These are phyloP conservation scores for Petaurus breviceps DNA, from an alignment of 2,113 vertebrate species.

Conservation along the genomic window DNA sequence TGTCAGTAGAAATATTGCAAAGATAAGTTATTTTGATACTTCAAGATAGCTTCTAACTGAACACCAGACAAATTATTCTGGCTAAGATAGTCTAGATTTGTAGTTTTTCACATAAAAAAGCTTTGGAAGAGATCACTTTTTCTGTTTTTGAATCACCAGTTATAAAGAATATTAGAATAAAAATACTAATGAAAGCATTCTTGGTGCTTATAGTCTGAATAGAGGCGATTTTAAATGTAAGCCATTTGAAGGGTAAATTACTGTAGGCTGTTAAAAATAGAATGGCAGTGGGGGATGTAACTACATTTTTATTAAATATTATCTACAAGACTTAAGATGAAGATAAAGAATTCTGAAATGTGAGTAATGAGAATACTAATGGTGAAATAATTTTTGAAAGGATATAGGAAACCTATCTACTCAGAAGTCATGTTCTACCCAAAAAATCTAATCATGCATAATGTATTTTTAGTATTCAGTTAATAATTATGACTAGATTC, in stretches of 20 bases:
- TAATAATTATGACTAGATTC: conserved; percentile 40
- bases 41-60: background rate
- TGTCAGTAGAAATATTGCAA: background rate
- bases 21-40: conserved; percentile 34
- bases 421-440: background rate
- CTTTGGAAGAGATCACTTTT: background rate
- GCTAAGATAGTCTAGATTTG: conserved; percentile 17
- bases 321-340: background rate
- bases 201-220: background rate
- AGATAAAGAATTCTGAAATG: conserved; percentile 43
- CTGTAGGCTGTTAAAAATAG: conserved; percentile 8
- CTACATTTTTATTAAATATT: background rate
- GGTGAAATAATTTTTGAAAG: conserved; percentile 31
- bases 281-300: background rate
- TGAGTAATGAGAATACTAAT: conserved; percentile 24
- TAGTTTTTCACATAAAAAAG: background rate
- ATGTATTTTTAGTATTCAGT: conserved; percentile 48
- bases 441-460: conserved; percentile 19
- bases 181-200: background rate
- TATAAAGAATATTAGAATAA: background rate
- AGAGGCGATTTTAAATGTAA: conserved; percentile 20
- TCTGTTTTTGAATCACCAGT: background rate
- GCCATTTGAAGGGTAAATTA: background rate
- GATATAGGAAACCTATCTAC: background rate
- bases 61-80: background rate